These are phyloP conservation scores for Porites australiensis DNA, from an alignment of 64 coral and sea anemone genomes.

Conservation along the genomic window DNA sequence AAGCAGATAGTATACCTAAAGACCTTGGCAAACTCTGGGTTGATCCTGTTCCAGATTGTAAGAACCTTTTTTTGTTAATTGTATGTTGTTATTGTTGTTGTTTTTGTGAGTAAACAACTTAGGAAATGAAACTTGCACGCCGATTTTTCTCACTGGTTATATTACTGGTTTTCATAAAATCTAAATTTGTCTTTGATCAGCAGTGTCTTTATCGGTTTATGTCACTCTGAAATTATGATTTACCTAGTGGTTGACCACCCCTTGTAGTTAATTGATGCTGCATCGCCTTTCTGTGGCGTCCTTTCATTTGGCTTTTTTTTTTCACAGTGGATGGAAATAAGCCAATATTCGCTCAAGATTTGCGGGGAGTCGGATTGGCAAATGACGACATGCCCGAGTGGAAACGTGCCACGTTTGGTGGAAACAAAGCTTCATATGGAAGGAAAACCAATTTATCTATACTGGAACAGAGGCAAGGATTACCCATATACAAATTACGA, in stretches of 20 bases:
- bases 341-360: slow-evolving; percentile 96
- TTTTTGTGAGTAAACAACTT: background rate
- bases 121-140: too few species aligned
- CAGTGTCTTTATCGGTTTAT: too few species aligned
- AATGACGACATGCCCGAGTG: slow-evolving; percentile 98
- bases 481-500: slow-evolving; percentile 96
- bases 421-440: slow-evolving; percentile 98
- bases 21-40: slow-evolving; percentile 97
- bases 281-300: background rate
- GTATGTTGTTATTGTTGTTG: background rate
- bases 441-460: slow-evolving; percentile 94
- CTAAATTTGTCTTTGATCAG: too few species aligned
- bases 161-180: too few species aligned
- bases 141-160: too few species aligned
- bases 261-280: background rate
- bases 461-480: slow-evolving; percentile 94
- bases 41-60: slow-evolving; percentile 94
- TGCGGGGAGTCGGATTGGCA: slow-evolving; percentile 78
- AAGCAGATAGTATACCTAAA: slow-evolving; percentile 94
- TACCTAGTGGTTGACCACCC: too few species aligned
- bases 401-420: slow-evolving; percentile 97
- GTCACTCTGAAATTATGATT: too few species aligned
- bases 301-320: background rate
- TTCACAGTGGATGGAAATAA: slow-evolving; percentile 74
- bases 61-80: background rate